Evolutionary conservation across 2,797 vertebrate species (phyloP).

Genomic region (Rhynchotus rufescens): DNA sequence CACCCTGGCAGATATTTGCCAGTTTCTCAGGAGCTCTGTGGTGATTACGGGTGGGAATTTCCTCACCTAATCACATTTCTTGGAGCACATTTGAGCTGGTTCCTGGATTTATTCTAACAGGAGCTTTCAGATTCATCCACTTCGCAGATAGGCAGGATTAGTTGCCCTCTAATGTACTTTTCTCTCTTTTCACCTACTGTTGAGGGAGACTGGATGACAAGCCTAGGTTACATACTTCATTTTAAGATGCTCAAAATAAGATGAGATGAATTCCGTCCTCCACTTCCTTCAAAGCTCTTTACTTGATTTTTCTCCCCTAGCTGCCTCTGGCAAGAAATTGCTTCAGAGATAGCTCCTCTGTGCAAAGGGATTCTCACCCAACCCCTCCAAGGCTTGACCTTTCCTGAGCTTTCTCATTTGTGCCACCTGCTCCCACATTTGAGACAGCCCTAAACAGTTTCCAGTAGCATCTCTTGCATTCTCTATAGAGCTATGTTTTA

Average conservation of each 20-base stretch:
- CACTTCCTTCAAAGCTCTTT: constrained; percentile 14
- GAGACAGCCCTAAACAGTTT: background rate
- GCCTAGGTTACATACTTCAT: background rate
- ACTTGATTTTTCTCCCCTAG: background rate
- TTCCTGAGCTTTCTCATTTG: constrained; percentile 9
- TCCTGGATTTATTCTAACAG: background rate
- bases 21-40: background rate
- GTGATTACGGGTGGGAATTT: background rate
- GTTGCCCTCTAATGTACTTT: background rate
- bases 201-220: background rate
- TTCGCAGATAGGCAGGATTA: background rate
- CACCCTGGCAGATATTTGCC: background rate
- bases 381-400: constrained; percentile 36
- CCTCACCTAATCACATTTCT: background rate
- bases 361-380: background rate
- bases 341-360: background rate
- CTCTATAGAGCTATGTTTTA: background rate
- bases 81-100: background rate
- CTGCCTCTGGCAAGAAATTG: background rate
- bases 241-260: background rate
- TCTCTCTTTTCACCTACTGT: background rate
- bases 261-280: background rate
- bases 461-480: background rate
- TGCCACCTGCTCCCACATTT: constrained; percentile 26
- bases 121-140: background rate